Evolutionary conservation across 2,113 vertebrate species (phyloP), one percentile per base, ranked within the genome.

Genomic region (Cephalopterus ornatus): DNA sequence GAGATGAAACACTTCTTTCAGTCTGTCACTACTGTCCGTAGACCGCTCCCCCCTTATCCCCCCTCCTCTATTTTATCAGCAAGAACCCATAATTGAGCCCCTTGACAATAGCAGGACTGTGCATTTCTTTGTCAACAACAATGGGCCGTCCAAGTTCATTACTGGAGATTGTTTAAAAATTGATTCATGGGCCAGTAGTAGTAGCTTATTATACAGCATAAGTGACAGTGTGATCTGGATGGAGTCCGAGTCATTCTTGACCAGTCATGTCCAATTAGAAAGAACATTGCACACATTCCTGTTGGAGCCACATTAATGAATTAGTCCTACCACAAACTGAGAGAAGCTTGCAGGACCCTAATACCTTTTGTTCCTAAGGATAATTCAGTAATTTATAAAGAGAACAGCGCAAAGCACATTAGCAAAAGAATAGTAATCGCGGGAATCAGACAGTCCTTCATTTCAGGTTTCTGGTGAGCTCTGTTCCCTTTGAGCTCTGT

Each of bases 211-310:
- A 98, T 96, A 95, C 96, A 97, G 96, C 97, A 93, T 98, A 97
- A 90, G 96, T 98, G 98, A 97, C 97, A 98, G 97, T 97, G 97
- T 97, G 97, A 97, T 95, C 98, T 98, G 97, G 97, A 97, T 30
- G 77, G 93, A 88, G 87, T 97, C 97, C 97, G 85, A 93, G 97
- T 97, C 98, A 98, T 98, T 98, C 97, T 98, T 96, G 96, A 96
- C 92, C 96, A 97, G 98, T 98, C 98, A 97, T 95, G 96, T 98
- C 97, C 98, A 98, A 98, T 98, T 98, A 98, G 96, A 96, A 96
- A 96, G 92, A 97, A 97, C 91, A 94, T 88, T 95, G 91, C 95
- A 91, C 97, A 90, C 97, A 98, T 98, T 97, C 97, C 97, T 97
- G 75, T 94, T 95, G 97, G 97, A 98, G 97, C 93, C 98, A 97